A percentile compares a stretch with the other conserved stretches of the same genome.
Evolutionary conservation across 2,113 vertebrate species (phyloP).

Genomic region (Panthera leo): DNA sequence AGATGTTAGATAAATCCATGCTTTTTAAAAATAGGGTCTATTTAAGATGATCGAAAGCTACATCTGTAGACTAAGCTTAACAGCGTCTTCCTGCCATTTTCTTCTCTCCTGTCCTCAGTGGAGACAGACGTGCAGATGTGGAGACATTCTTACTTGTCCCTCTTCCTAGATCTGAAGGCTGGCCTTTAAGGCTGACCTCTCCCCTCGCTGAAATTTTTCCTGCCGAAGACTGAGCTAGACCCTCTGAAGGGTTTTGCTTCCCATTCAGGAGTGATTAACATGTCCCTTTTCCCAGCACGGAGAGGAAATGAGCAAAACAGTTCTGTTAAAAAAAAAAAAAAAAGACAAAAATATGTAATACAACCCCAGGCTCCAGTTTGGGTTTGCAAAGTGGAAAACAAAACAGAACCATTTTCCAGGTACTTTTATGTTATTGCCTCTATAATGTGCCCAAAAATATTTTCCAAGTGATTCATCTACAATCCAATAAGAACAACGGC

Average conservation of each 20-base stretch:
- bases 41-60: neutral
- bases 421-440: conserved; percentile 76
- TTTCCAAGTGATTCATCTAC: conserved; percentile 65
- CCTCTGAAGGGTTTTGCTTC: neutral
- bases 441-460: conserved; percentile 76
- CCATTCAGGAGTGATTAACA: conserved; percentile 8
- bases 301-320: conserved; percentile 54
- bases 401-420: conserved; percentile 71
- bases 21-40: neutral
- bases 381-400: conserved; percentile 74
- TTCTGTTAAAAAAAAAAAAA: conserved; percentile 28
- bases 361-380: conserved; percentile 62
- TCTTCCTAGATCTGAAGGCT: neutral
- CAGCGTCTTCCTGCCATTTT: neutral
- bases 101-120: neutral
- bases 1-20: neutral
- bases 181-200: neutral
- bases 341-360: conserved; percentile 60
- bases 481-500: conserved; percentile 71
- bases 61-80: neutral
- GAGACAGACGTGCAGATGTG: neutral
- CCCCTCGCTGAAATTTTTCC: neutral
- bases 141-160: neutral
- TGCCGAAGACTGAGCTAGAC: neutral
- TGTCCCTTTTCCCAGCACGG: neutral